Evolutionary conservation across 2,797 vertebrate genomes (phyloP), one percentile per base, ranked within the genome.

Genomic region (Protosalanx chinensis): DNA sequence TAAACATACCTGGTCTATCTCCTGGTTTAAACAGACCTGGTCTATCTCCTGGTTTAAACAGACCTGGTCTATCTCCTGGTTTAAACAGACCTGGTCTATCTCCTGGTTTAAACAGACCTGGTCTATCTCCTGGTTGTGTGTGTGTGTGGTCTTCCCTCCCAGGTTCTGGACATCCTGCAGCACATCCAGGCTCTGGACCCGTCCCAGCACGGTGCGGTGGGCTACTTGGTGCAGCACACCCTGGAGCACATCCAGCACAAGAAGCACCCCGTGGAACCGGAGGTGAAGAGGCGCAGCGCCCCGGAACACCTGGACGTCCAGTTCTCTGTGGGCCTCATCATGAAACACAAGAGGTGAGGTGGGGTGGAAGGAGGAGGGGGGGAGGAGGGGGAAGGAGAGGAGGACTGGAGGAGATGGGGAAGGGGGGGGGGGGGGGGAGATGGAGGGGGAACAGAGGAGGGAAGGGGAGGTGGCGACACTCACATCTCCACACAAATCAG

Each of bases 151-250:
- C 32, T n/a, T 15, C 7, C 46, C 18, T 69, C 56, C 20, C 75
- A 99, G 97, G 97, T 99, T 37, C 91, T 99, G 80, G 97, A 99
- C 87, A 98, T 99, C 85, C 91, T 99, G 72, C 97, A 98, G 91
- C 96, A 97, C 71, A 98, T 99, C 73, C 97, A 98, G 79, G 96
- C 94, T 0, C 79, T 99, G 78, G 97, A 99, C 76, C 97, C 97
- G 0, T 96, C 96, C 1, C 97, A 99, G 88, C 97, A 99, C 0
- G 96, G 96, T 3, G 96, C 97, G 0, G 97, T 98, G 49, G 96
- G 96, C 16, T 98, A 98, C 82, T 85, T 99, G 82, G 96, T 99
- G 67, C 97, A 98, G 75, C 97, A 98, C 74, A 99, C 97, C 0
- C 90, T 99, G 68, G 97, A 98, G 79, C 97, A 99, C 85, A 99